These are phyloP conservation scores for Catocala sponsa DNA, from an alignment of 2,888 invertebrate genomes.

Conservation along the genomic window DNA sequence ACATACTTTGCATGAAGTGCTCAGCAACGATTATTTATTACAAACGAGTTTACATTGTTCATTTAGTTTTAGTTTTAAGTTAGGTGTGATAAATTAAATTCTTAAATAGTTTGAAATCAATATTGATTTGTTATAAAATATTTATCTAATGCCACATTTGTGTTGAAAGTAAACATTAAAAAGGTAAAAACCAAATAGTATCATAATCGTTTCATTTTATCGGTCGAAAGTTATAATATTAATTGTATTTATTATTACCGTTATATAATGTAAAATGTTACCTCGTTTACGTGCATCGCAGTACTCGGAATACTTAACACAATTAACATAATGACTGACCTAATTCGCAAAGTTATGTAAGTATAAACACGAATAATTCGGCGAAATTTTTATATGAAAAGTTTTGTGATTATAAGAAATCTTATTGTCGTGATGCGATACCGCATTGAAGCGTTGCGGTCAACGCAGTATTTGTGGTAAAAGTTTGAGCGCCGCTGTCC, in stretches of 20 bases:
- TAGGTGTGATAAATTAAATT: too few relatives aligned
- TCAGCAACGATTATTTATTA: background rate
- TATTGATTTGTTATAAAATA: too few relatives aligned
- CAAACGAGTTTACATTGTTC: too few relatives aligned
- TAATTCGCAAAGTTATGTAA: constrained; percentile 9
- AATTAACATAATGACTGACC: constrained; percentile 15
- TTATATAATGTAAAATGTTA: constrained; percentile 9
- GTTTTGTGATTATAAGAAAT: constrained; percentile 4
- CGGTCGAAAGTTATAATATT: too few relatives aligned
- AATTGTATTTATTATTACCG: background rate
- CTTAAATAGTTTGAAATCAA: too few relatives aligned
- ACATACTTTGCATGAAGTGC: too few relatives aligned
- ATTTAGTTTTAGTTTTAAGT: too few relatives aligned
- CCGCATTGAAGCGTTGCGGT: background rate
- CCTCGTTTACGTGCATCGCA: constrained; percentile 15
- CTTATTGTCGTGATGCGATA: background rate
- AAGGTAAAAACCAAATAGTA: too few relatives aligned
- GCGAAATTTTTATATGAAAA: constrained; percentile 6
- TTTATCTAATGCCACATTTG: too few relatives aligned
- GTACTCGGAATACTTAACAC: background rate
- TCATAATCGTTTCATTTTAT: too few relatives aligned
- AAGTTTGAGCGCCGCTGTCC: background rate
- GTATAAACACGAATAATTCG: constrained; percentile 7
- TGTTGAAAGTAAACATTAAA: too few relatives aligned
- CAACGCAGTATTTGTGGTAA: background rate